Evolutionary conservation across 2,113 vertebrate genomes (phyloP), one percentile per base, ranked within the genome.

Genomic region (Chloroceryle aenea): DNA sequence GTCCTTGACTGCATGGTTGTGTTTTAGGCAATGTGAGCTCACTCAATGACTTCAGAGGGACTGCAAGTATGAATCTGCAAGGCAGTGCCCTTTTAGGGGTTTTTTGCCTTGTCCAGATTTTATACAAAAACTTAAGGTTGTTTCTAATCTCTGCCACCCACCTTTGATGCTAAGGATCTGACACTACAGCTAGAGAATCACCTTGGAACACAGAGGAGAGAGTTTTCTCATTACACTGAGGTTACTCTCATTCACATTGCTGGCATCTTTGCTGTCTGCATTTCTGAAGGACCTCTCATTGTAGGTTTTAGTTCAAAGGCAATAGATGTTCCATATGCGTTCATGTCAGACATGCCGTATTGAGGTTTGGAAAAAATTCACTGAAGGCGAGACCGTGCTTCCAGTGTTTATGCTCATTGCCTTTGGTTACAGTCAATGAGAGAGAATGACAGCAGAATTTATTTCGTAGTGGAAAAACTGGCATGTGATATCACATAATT

Each of bases 321-420:
- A 79, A 38, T 63, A 84, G 62, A 36, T 74, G 47, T 94, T 96
- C 92, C 91, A 80, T 64, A 71, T 56, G 73, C 0, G 2, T 59
- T 77, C 61, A 47, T 7, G 21, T 80, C 87, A 95, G 82, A 85
- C 75, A 32, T 40, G 42, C 63, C 3, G 2, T 76, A 7, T 7
- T 88, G 91, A 88, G 90, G 72, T 61, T 79, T 96, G 96, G 93
- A 94, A 59, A 36, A 63, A 30, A 74, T 74, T 79, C 93, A 91
- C 56, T 0, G 0, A 34, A 75, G 89, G 67, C 0, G 6, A 91
- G 87, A 80, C 68, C 86, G 4, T 68, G 53, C 43, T 84, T 75
- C 55, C 61, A 82, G 64, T 52, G 56, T 78, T 90, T 61, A 18
- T 64, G 48, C 67, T 91, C 48, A 36, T 27, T 87, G 82, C 59